These are phyloP conservation scores for Montipora foliosa DNA, from an alignment of 64 coral and sea anemone species.

Conservation along the genomic window DNA sequence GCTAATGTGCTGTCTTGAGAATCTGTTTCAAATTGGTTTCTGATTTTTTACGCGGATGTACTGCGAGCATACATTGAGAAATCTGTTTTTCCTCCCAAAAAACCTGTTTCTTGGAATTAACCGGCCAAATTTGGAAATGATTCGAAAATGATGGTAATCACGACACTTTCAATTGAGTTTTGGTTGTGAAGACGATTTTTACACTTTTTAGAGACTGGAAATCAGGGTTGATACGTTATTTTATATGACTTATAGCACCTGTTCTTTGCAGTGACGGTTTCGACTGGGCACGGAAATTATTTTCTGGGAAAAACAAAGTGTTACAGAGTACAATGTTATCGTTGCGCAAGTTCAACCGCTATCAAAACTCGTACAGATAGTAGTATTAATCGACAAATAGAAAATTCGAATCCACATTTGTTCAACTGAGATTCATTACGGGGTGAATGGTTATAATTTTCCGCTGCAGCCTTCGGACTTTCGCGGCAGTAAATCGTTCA, in stretches of 20 bases:
- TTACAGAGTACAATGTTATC: constrained; percentile 34
- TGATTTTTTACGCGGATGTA: neutral
- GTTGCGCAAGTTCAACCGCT: constrained; percentile 13
- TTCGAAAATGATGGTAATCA: no score
- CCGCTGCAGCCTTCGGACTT: neutral
- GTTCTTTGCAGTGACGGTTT: constrained; percentile 23
- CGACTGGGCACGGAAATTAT: neutral
- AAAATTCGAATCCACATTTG: constrained; percentile 30
- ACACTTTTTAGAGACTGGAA: neutral
- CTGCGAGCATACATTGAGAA: neutral
- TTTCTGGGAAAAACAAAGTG: neutral
- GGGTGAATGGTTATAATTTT: neutral
- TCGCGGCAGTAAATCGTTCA: neutral
- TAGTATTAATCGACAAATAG: neutral
- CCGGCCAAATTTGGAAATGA: no score
- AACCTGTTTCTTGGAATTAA: no score
- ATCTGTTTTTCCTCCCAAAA: neutral
- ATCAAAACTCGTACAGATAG: neutral
- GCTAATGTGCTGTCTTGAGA: neutral
- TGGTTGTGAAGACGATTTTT: neutral
- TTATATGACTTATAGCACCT: neutral
- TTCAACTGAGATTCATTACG: constrained; percentile 45
- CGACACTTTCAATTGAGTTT: neutral
- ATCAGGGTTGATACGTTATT: neutral
- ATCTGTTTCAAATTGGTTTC: constrained; percentile 1